These are phyloP conservation scores for Ctenodactylus gundi DNA, from an alignment of 2,113 vertebrate genomes.

Conservation along the genomic window DNA sequence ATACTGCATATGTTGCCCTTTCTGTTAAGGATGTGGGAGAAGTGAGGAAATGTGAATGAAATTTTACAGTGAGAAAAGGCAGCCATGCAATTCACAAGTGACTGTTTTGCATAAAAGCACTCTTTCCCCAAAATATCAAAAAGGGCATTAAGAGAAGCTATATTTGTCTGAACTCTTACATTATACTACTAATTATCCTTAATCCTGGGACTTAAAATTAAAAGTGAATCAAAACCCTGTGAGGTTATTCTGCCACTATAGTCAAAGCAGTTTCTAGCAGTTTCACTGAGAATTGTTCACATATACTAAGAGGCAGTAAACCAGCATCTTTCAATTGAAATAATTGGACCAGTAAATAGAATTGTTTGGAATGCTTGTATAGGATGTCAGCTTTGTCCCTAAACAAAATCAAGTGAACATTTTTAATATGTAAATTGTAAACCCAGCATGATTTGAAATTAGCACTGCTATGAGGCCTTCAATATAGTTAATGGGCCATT, in stretches of 20 bases:
- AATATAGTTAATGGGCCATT: conserved; percentile 67
- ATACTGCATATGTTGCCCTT: conserved; percentile 42
- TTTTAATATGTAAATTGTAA: conserved; percentile 74
- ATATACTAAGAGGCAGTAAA: conserved; percentile 56
- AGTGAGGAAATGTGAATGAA: conserved; percentile 59
- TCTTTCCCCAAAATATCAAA: conserved; percentile 45
- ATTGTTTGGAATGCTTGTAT: conserved; percentile 46
- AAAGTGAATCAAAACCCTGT: conserved; percentile 42
- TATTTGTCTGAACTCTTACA: conserved; percentile 56
- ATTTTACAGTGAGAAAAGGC: conserved; percentile 48
- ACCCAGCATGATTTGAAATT: conserved; percentile 63
- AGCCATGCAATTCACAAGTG: conserved; percentile 46
- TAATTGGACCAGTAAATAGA: conserved; percentile 72
- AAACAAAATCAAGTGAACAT: conserved; percentile 43
- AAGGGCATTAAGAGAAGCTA: conserved; percentile 59
- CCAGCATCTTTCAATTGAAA: conserved; percentile 67
- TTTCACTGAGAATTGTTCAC: conserved; percentile 49
- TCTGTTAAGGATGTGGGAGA: conserved; percentile 50
- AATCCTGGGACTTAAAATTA: conserved; percentile 70
- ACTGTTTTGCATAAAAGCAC: conserved; percentile 59
- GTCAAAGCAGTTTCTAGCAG: conserved; percentile 47
- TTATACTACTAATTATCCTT: conserved; percentile 58
- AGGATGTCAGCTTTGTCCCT: conserved; percentile 57
- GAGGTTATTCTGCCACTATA: conserved; percentile 45
- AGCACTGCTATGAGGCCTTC: conserved; percentile 65